phyloP scores from a whole-genome alignment of 2,888 invertebrate genomes.

The Catocala fraxini region DNA sequence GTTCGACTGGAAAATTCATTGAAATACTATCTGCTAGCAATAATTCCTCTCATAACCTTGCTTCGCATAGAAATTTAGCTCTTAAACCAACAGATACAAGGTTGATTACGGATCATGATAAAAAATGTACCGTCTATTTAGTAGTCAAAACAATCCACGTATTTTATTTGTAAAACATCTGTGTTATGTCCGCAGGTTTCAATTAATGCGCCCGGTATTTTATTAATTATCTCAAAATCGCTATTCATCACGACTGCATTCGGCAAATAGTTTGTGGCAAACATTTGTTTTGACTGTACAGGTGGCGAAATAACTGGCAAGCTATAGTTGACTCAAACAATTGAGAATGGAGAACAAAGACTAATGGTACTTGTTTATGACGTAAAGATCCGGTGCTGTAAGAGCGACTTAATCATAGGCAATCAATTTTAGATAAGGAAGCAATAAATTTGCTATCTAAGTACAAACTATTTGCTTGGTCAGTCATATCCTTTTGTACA shows the following conservation, averaged over 20 bases:
- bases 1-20: not conserved
- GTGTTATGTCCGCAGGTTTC: not conserved
- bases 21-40: not conserved
- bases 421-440: too few relatives aligned
- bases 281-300: not conserved
- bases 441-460: too few relatives aligned
- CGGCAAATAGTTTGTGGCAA: not conserved
- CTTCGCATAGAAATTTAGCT: not conserved
- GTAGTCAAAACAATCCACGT: constrained; percentile 7
- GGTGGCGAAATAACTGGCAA: too few relatives aligned
- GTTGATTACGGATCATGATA: not conserved
- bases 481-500: too few relatives aligned
- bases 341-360: too few relatives aligned
- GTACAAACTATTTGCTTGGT: too few relatives aligned
- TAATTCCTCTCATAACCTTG: not conserved
- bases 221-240: constrained; percentile 4
- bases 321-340: too few relatives aligned
- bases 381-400: too few relatives aligned
- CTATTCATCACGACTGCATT: not conserved
- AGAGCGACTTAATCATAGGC: too few relatives aligned
- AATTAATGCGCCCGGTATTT: constrained; percentile 1
- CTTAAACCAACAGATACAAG: not conserved
- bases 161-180: constrained; percentile 5
- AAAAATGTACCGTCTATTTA: not conserved
- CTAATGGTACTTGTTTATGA: too few relatives aligned